These are phyloP conservation scores for Agriopis leucophaearia DNA, from an alignment of 2,888 invertebrate species.

Conservation along the genomic window DNA sequence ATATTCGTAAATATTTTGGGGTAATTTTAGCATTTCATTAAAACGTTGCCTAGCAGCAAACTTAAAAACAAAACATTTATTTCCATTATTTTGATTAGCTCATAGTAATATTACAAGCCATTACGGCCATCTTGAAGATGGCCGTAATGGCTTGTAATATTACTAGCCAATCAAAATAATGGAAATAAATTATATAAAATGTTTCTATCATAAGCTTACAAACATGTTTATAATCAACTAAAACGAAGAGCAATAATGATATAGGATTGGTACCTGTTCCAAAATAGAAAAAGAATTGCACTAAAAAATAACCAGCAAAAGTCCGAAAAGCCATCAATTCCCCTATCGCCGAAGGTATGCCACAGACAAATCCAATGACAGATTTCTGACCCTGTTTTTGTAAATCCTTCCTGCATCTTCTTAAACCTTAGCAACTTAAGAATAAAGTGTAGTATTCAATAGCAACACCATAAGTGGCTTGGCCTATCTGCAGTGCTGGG, in stretches of 20 bases:
- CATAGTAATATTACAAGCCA: no score
- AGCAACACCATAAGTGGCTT: constrained; percentile 31
- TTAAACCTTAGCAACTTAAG: constrained; percentile 18
- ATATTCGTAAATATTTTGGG: no score
- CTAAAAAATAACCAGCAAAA: constrained; percentile 33
- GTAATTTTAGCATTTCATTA: no score
- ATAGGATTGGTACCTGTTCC: constrained; percentile 3
- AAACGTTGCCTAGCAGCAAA: no score
- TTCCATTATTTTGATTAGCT: no score
- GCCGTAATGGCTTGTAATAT: no score
- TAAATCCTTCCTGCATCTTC: constrained; percentile 29
- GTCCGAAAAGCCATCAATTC: constrained; percentile 51
- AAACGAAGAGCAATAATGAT: background rate
- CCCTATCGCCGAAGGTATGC: constrained; percentile 50
- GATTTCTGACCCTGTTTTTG: constrained; percentile 55
- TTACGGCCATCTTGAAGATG: no score
- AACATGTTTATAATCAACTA: background rate
- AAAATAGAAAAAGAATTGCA: constrained; percentile 18
- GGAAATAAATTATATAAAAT: no score
- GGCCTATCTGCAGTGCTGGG: constrained; percentile 54
- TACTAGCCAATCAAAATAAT: no score
- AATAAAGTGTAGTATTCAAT: constrained; percentile 39
- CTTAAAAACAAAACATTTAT: no score
- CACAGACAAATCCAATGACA: constrained; percentile 62
- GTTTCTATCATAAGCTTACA: background rate